Conservation (phyloP, 2,888 invertebrate species). For the Napeogenes sylphis region DNA sequence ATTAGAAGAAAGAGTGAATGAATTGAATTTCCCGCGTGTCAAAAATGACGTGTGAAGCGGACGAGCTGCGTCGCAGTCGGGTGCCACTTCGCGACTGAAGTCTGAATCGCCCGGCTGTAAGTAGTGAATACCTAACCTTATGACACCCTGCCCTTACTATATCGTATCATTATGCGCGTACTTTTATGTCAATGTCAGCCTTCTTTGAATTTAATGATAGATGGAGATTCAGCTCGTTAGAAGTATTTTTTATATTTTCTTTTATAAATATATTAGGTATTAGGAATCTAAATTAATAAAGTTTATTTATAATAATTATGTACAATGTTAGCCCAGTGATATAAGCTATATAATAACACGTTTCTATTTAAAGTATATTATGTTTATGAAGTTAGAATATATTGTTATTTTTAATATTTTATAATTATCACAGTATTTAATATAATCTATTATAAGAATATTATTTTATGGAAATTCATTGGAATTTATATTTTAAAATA, state of each 20-base stretch:
- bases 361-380: too few species aligned
- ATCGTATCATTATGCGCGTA: constrained; percentile 28
- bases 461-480: too few species aligned
- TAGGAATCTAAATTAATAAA: too few species aligned
- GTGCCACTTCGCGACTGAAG: constrained; percentile 45
- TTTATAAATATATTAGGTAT: not conserved
- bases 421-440: too few species aligned
- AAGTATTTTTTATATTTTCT: constrained; percentile 3
- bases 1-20: not conserved
- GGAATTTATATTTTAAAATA: too few species aligned
- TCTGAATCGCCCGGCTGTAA: constrained; percentile 39
- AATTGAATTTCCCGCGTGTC: constrained; percentile 39
- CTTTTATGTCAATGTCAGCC: constrained; percentile 35
- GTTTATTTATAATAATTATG: too few species aligned
- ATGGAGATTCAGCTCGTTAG: constrained; percentile 29
- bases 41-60: constrained; percentile 13
- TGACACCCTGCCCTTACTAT: constrained; percentile 35
- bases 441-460: too few species aligned
- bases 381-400: too few species aligned
- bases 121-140: constrained; percentile 28
- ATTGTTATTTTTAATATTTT: too few species aligned
- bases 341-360: too few species aligned
- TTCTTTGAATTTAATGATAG: constrained; percentile 37
- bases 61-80: constrained; percentile 36
- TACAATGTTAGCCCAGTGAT: too few species aligned